Conservation (phyloP, 2,113 vertebrate genomes). For the Perccottus glenii region DNA sequence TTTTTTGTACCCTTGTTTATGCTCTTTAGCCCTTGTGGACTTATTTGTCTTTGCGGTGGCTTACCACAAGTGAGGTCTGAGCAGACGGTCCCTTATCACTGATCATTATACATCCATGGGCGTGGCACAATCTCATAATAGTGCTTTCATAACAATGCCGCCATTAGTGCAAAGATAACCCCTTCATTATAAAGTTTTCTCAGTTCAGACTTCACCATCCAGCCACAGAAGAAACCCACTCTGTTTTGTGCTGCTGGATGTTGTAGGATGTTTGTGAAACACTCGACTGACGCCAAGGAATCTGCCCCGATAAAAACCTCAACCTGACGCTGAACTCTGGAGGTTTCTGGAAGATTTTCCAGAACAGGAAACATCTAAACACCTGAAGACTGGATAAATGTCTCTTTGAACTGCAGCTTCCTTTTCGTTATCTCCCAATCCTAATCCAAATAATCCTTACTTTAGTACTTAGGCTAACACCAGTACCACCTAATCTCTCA, state of each 20-base stretch:
- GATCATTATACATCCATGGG: neutral
- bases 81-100: neutral
- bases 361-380: neutral
- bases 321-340: neutral
- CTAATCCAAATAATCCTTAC: neutral
- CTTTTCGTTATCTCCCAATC: neutral
- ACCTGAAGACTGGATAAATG: neutral
- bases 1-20: no score
- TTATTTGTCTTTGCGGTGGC: neutral
- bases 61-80: neutral
- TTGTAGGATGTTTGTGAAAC: conserved; percentile 55
- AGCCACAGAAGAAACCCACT: no score
- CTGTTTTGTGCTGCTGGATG: neutral
- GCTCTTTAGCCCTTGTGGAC: neutral
- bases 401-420: no score
- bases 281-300: conserved; percentile 44
- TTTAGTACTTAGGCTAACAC: no score
- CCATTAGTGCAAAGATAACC: neutral
- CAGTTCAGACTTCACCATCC: no score
- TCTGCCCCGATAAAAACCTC: conserved; percentile 26
- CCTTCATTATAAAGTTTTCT: neutral
- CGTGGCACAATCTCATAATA: neutral
- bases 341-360: conserved; percentile 30
- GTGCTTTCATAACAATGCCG: conserved; percentile 2
- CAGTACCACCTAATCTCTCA: neutral